Evolutionary conservation across 2,113 vertebrate species (phyloP).

Genomic region (Paramormyrops kingsleyae): DNA sequence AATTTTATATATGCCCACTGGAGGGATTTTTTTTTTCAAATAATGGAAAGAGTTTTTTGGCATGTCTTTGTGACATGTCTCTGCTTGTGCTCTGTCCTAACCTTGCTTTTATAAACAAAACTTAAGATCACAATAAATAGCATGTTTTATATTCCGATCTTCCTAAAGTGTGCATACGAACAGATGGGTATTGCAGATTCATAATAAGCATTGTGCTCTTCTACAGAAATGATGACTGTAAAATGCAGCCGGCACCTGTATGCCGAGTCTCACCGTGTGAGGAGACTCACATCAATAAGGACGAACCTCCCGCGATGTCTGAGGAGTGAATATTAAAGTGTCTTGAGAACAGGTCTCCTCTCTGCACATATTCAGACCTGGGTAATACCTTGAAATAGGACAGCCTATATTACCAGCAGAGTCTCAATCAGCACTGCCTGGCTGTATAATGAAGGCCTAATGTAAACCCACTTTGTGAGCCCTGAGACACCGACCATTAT

Average conservation of each 20-base stretch:
- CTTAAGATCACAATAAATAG: not conserved
- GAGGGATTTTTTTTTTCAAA: not conserved
- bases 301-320: not conserved
- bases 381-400: conserved; percentile 1
- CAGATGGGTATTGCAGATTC: not conserved
- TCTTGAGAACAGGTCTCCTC: not conserved
- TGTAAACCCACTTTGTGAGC: not conserved
- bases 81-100: not conserved
- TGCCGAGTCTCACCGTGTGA: not conserved
- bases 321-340: not conserved
- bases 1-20: not conserved
- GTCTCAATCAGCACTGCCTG: not conserved
- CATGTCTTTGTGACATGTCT: not conserved
- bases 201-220: not conserved
- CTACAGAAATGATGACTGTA: not conserved
- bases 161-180: not conserved
- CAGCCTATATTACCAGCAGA: not conserved
- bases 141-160: not conserved
- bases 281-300: not conserved
- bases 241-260: not conserved
- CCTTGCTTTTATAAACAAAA: not conserved
- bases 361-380: not conserved
- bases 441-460: not conserved
- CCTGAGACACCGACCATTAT: conserved; percentile 8
- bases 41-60: not conserved